phyloP scores from a whole-genome alignment of 2,888 invertebrate genomes.

The Lydus trimaculatus region DNA sequence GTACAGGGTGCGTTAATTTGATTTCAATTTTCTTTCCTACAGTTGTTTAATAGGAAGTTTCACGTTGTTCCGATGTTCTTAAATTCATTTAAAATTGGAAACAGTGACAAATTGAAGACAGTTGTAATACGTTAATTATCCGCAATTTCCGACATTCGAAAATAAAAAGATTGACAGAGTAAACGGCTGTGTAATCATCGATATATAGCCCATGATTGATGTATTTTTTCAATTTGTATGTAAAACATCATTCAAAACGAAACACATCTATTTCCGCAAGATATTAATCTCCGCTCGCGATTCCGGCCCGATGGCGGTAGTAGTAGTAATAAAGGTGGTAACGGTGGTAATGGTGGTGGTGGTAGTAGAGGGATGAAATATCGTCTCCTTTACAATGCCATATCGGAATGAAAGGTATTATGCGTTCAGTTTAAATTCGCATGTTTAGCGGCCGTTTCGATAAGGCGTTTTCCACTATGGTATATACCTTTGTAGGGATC shows the following conservation, averaged over 20 bases:
- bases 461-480: conserved; percentile 28
- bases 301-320: conserved; percentile 12
- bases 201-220: conserved; percentile 26
- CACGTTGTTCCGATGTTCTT: not conserved
- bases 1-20: not conserved
- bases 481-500: conserved; percentile 53
- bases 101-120: not conserved
- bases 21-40: not conserved
- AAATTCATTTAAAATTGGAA: not conserved
- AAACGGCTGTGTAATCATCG: conserved; percentile 16
- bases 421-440: conserved; percentile 23
- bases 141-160: not conserved
- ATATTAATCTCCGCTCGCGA: conserved; percentile 23
- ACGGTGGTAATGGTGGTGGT: not conserved
- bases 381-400: conserved; percentile 14
- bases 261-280: conserved; percentile 33
- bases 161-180: not conserved
- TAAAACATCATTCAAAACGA: conserved; percentile 30
- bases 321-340: not conserved
- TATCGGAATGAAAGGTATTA: conserved; percentile 13
- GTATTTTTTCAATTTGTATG: conserved; percentile 34
- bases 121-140: conserved; percentile 5
- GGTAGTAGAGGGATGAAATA: conserved; percentile 18
- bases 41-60: not conserved
- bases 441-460: conserved; percentile 28